Percentiles rank a stretch among this genome's conserved stretches.
phyloP scores from a whole-genome alignment of 35 echinoderm and acorn worm species.

The Stichopus chloronotus region DNA sequence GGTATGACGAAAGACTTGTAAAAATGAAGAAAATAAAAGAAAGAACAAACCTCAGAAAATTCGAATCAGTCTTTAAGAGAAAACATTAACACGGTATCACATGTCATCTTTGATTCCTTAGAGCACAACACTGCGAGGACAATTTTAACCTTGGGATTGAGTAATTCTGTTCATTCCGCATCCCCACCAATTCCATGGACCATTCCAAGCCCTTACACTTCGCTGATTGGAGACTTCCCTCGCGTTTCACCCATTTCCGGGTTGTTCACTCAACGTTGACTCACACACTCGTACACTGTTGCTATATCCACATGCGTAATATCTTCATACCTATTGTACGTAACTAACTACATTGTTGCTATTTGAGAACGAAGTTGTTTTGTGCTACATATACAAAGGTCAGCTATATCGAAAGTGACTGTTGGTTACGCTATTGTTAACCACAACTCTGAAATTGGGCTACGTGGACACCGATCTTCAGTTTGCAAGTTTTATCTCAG shows the following conservation, averaged over 20 bases:
- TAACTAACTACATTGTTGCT: background rate
- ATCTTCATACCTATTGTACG: background rate
- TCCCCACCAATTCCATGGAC: background rate
- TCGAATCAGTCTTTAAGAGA: too few relatives aligned
- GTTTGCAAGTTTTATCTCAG: too few relatives aligned
- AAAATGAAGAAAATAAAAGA: too few relatives aligned
- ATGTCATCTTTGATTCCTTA: too few relatives aligned
- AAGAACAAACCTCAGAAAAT: too few relatives aligned
- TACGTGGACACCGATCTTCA: too few relatives aligned
- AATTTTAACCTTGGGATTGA: too few relatives aligned
- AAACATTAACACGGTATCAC: too few relatives aligned
- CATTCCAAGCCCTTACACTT: background rate
- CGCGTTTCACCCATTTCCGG: constrained; percentile 40
- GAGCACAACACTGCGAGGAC: too few relatives aligned
- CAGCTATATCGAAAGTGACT: background rate
- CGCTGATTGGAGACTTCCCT: constrained; percentile 55
- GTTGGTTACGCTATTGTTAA: background rate
- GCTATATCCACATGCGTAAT: background rate
- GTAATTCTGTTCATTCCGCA: background rate
- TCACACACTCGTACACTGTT: constrained; percentile 15
- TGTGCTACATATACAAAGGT: background rate
- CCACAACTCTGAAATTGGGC: too few relatives aligned
- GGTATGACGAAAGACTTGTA: too few relatives aligned
- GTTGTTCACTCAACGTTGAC: constrained; percentile 35
- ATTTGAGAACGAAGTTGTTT: background rate